Conservation (phyloP, 2,113 vertebrate species). For the Saccopteryx leptura region DNA sequence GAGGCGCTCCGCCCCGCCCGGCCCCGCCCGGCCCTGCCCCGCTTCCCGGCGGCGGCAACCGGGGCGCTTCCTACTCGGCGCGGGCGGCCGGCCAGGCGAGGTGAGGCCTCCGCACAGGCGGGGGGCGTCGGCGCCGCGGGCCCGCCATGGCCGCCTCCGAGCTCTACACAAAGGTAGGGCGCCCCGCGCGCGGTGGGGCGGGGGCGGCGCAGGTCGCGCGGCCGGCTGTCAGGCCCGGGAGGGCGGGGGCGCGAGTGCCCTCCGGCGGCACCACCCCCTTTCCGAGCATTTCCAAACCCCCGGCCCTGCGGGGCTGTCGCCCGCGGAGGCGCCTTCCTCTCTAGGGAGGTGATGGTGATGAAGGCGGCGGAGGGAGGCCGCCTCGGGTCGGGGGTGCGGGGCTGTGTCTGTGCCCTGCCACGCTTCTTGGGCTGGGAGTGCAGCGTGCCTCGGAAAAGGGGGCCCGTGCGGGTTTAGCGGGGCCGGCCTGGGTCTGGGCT, state of each 20-base stretch:
- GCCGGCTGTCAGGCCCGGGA: not conserved
- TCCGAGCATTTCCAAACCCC: not conserved
- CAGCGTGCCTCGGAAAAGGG: not conserved
- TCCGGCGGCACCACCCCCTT: not conserved
- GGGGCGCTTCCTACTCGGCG: constrained; percentile 14
- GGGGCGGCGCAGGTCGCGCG: not conserved
- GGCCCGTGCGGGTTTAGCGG: not conserved
- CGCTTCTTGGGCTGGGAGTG: not conserved
- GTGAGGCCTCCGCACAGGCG: constrained; percentile 66
- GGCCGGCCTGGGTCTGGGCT: not conserved
- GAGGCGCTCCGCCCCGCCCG: constrained; percentile 56
- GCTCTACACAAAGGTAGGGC: constrained; percentile 94
- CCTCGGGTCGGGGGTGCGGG: too few species aligned
- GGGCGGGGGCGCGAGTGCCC: not conserved
- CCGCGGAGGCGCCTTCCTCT: constrained; percentile 40
- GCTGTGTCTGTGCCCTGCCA: not conserved
- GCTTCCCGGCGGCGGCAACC: constrained; percentile 17
- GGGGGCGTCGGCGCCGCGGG: constrained; percentile 60
- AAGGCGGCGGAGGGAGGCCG: not conserved
- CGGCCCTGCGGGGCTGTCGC: not conserved
- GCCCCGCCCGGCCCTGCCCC: constrained; percentile 28
- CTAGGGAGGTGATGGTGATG: not conserved
- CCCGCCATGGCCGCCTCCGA: constrained; percentile 92
- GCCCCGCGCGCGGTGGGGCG: not conserved
- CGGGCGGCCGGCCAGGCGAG: constrained; percentile 62